Evolutionary conservation across 2,113 vertebrate genomes (phyloP).

Genomic region (Excalfactoria chinensis): DNA sequence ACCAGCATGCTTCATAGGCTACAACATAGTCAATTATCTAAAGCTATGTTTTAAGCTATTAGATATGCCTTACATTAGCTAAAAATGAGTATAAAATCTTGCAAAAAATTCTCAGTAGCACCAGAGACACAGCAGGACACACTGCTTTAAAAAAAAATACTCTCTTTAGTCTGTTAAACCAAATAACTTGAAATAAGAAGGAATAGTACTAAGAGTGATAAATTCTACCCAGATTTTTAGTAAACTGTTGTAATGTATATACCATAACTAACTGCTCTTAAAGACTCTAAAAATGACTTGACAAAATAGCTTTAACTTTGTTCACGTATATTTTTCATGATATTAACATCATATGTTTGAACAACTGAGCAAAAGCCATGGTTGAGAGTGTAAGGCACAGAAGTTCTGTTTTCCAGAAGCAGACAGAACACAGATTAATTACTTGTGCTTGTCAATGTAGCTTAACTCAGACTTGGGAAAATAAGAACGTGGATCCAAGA

Average conservation of each 20-base stretch:
- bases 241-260: neutral
- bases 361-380: neutral
- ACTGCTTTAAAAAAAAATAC: neutral
- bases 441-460: neutral
- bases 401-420: neutral
- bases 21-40: neutral
- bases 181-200: neutral
- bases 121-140: neutral
- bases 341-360: neutral
- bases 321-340: neutral
- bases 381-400: neutral
- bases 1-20: neutral
- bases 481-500: neutral
- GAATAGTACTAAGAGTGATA: neutral
- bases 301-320: neutral
- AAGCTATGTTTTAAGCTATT: neutral
- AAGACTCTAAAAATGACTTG: neutral
- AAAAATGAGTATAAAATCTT: neutral
- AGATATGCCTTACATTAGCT: neutral
- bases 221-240: neutral
- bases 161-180: neutral
- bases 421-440: neutral
- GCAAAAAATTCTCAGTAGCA: neutral
- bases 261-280: neutral
- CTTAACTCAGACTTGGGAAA: neutral